Conservation (phyloP, 2,888 invertebrate genomes). For the Volucella inflata region DNA sequence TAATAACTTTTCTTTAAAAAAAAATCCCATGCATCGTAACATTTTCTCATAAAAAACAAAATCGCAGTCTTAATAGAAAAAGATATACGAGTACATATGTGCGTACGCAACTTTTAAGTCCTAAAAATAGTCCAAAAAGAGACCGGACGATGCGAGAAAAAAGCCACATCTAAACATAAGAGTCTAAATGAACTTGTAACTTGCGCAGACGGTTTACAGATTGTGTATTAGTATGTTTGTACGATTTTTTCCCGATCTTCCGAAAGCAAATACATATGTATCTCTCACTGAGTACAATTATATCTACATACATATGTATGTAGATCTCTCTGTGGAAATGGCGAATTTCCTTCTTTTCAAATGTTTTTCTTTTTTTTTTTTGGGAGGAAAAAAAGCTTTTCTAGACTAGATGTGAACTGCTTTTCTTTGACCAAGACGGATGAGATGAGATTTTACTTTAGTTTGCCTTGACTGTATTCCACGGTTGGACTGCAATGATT, state of each 20-base stretch:
- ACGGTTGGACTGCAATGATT: conserved; percentile 62
- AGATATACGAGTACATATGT: neutral
- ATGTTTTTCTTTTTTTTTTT: conserved; percentile 23
- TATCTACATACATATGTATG: neutral
- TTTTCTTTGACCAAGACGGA: conserved; percentile 36
- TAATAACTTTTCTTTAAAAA: conserved; percentile 33
- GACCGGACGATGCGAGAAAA: conserved; percentile 22
- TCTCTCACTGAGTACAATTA: conserved; percentile 20
- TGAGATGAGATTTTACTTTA: conserved; percentile 58
- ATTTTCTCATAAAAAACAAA: conserved; percentile 43
- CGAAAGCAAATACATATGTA: conserved; percentile 51
- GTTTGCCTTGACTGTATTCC: conserved; percentile 72
- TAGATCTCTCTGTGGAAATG: conserved; percentile 27
- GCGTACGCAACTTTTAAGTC: conserved; percentile 32
- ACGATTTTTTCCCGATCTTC: conserved; percentile 30
- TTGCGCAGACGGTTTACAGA: conserved; percentile 57
- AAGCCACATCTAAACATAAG: conserved; percentile 8
- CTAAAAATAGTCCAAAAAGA: conserved; percentile 60
- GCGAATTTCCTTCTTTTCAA: conserved; percentile 20
- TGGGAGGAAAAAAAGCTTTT: conserved; percentile 57
- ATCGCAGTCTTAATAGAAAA: conserved; percentile 18
- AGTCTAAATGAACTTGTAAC: conserved; percentile 55
- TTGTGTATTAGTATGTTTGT: conserved; percentile 1
- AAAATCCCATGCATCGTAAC: conserved; percentile 38
- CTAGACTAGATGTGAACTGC: neutral